A percentile compares a stretch with the other conserved stretches of the same genome.
Evolutionary conservation across 2,113 vertebrate species (phyloP).

Genomic region (Paramisgurnus dabryanus): DNA sequence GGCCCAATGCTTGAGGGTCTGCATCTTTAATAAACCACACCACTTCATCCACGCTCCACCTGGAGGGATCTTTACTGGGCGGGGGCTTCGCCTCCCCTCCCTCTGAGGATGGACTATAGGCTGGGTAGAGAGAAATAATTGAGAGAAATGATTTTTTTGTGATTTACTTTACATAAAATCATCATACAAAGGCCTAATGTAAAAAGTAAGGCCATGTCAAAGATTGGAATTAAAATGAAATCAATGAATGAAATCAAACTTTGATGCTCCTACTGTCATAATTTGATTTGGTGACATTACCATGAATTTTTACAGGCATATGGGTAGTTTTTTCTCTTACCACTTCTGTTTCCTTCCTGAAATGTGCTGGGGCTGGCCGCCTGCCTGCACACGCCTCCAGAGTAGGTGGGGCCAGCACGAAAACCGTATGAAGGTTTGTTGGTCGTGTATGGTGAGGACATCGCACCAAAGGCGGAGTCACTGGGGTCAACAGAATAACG

Average conservation of each 20-base stretch:
- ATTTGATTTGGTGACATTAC: no score
- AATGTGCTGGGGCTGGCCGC: slow-evolving; percentile 79
- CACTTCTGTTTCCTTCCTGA: slow-evolving; percentile 85
- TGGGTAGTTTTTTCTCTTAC: slow-evolving; percentile 69
- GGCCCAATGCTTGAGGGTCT: slow-evolving; percentile 92
- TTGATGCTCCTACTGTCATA: no score
- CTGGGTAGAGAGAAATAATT: slow-evolving; percentile 66
- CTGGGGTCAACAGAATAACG: slow-evolving; percentile 77
- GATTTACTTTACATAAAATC: neutral
- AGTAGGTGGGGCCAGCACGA: slow-evolving; percentile 71
- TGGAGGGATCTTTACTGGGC: slow-evolving; percentile 84
- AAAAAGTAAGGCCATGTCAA: no score
- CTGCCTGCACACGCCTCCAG: slow-evolving; percentile 74
- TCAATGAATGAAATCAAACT: no score
- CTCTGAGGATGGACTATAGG: slow-evolving; percentile 81
- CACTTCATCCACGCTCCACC: slow-evolving; percentile 93
- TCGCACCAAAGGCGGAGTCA: slow-evolving; percentile 75
- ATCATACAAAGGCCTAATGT: no score
- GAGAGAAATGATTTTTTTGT: neutral
- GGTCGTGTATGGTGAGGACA: slow-evolving; percentile 70
- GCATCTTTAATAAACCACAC: slow-evolving; percentile 93
- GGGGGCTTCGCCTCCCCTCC: slow-evolving; percentile 73
- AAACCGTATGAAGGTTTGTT: slow-evolving; percentile 72
- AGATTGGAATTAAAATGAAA: no score
- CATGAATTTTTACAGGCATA: no score